Percentiles rank a stretch among this genome's conserved stretches.
Evolutionary conservation across 2,888 invertebrate species (phyloP).

Genomic region (Entomobrya multifasciata): DNA sequence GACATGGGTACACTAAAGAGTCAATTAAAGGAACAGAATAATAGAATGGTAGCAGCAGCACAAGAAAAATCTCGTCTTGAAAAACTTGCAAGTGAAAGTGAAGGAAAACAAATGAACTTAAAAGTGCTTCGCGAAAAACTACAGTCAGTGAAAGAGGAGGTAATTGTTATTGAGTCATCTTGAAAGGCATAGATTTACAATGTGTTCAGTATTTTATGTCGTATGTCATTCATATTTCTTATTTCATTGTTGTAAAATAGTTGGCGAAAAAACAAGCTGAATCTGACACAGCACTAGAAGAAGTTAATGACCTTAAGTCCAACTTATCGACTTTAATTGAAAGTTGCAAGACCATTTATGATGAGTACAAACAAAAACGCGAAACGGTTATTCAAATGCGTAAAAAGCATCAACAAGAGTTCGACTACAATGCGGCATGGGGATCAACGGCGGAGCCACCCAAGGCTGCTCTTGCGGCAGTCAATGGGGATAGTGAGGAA

Average conservation of each 20-base stretch:
- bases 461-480: slow-evolving; percentile 80
- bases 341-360: slow-evolving; percentile 80
- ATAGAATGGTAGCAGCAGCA: slow-evolving; percentile 88
- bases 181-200: too few relatives aligned
- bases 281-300: slow-evolving; percentile 79
- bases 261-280: slow-evolving; percentile 84
- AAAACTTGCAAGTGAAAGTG: slow-evolving; percentile 78
- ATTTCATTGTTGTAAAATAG: slow-evolving; percentile 75
- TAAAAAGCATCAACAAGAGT: slow-evolving; percentile 79
- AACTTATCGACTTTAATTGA: slow-evolving; percentile 79
- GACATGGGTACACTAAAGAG: slow-evolving; percentile 92
- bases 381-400: slow-evolving; percentile 79
- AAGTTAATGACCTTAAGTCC: slow-evolving; percentile 78
- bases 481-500: slow-evolving; percentile 79
- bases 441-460: slow-evolving; percentile 83
- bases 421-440: slow-evolving; percentile 84
- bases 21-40: slow-evolving; percentile 91
- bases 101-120: slow-evolving; percentile 85
- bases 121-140: slow-evolving; percentile 87
- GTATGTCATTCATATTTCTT: too few relatives aligned
- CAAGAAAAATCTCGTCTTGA: slow-evolving; percentile 86
- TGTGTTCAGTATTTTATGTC: too few relatives aligned
- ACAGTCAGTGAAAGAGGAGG: slow-evolving; percentile 87
- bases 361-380: slow-evolving; percentile 80
- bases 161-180: too few relatives aligned